Evolutionary conservation across 2,888 invertebrate species (phyloP).

Genomic region (Ernsta delagoae): DNA sequence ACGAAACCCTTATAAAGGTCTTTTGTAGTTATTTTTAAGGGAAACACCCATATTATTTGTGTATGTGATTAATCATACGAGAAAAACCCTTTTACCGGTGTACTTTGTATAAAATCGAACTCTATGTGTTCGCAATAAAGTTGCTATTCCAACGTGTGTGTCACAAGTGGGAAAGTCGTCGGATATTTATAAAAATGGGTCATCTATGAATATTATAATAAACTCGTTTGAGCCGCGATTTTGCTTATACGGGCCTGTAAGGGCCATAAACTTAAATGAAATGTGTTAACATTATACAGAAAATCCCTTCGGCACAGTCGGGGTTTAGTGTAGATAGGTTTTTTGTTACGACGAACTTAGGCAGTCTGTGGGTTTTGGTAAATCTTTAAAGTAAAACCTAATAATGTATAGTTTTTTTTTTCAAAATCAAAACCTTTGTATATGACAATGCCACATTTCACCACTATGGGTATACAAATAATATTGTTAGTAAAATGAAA

Average conservation of each 20-base stretch:
- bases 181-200: constrained; percentile 52
- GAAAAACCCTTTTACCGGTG: constrained; percentile 51
- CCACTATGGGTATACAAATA: too few relatives aligned
- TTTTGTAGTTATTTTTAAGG: constrained; percentile 46
- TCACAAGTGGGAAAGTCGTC: constrained; percentile 44
- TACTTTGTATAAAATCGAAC: constrained; percentile 27
- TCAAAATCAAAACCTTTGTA: too few relatives aligned
- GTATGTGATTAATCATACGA: constrained; percentile 64
- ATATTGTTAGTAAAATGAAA: too few relatives aligned
- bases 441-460: too few relatives aligned
- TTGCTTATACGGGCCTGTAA: constrained; percentile 22
- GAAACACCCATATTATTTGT: constrained; percentile 47
- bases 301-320: constrained; percentile 15
- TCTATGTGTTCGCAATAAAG: constrained; percentile 32
- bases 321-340: neutral
- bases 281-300: constrained; percentile 32
- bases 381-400: too few relatives aligned
- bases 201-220: constrained; percentile 44
- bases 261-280: constrained; percentile 31
- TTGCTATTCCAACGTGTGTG: constrained; percentile 22
- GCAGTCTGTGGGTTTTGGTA: neutral
- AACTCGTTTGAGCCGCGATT: constrained; percentile 32
- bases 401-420: too few relatives aligned
- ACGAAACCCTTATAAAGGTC: constrained; percentile 35
- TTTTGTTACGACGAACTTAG: neutral